Evolutionary conservation across 2,888 invertebrate genomes (phyloP).

Genomic region (Drosophila crucigera): DNA sequence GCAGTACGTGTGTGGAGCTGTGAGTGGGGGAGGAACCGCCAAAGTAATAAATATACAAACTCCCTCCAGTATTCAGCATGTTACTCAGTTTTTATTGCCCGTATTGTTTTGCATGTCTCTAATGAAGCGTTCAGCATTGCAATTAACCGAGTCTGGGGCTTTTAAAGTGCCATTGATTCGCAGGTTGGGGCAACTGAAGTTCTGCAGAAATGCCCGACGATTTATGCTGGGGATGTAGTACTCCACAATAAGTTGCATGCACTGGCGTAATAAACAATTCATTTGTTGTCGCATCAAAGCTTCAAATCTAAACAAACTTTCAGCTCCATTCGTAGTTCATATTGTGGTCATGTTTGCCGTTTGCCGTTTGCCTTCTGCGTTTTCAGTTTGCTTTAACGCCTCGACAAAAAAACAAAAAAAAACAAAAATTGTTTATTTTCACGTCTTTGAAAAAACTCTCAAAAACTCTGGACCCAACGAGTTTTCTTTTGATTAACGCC

Average conservation of each 20-base stretch:
- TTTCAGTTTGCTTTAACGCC: slow-evolving; percentile 47
- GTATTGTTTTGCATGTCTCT: slow-evolving; percentile 70
- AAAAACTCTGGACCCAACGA: slow-evolving; percentile 43
- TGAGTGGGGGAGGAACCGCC: slow-evolving; percentile 28
- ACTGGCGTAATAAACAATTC: slow-evolving; percentile 67
- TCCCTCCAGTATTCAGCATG: slow-evolving; percentile 12
- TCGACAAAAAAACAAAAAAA: slow-evolving; percentile 23
- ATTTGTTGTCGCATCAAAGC: slow-evolving; percentile 68
- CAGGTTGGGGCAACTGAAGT: slow-evolving; percentile 15
- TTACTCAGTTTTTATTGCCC: slow-evolving; percentile 49
- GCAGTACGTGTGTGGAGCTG: slow-evolving; percentile 53
- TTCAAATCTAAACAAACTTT: slow-evolving; percentile 58
- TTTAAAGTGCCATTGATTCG: slow-evolving; percentile 39
- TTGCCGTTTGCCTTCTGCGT: slow-evolving; percentile 32
- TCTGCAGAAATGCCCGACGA: slow-evolving; percentile 63
- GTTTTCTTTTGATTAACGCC: slow-evolving; percentile 66
- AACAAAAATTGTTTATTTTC: slow-evolving; percentile 61
- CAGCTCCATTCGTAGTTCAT: slow-evolving; percentile 44
- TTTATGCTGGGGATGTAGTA: slow-evolving; percentile 40
- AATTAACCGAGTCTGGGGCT: slow-evolving; percentile 39
- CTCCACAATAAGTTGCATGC: slow-evolving; percentile 58
- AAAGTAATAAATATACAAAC: slow-evolving; percentile 6
- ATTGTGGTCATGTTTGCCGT: slow-evolving; percentile 41
- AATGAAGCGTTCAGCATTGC: slow-evolving; percentile 69
- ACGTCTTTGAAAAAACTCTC: slow-evolving; percentile 19